Evolutionary conservation across 1,140 invertebrate species (phyloP), one percentile per base, ranked within the genome.

Genomic region (Epicauta chinensis): DNA sequence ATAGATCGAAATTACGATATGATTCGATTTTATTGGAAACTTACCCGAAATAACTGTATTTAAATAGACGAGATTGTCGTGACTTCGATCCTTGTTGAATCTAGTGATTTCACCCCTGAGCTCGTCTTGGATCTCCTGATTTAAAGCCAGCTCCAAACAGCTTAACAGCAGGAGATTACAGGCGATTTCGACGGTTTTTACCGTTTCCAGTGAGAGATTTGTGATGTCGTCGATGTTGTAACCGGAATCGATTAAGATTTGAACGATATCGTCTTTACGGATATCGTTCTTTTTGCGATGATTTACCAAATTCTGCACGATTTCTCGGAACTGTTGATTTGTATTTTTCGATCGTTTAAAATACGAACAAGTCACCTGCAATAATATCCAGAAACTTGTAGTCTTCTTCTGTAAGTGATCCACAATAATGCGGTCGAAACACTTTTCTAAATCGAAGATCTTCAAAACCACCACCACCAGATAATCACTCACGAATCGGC

Each of bases 31-130:
- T 31, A 31, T 29, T 16, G 30, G 30, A 23, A 45, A 13, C 36
- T 53, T 49, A 55, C 60, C 60, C 47, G 47, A 53, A 34, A 62
- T 31, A 13, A 60, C 46, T 15, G 60, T 52, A 49, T 62, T 49
- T 30, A 62, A 42, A 53, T 55, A 60, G 17, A 10, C 14, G 12
- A 62, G 30, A 36, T 59, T 38, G 9, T 48, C 23, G 32, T 60
- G 14, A 37, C 46, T 9, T 53, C 39, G 23, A 49, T 51, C 35
- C 30, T 59, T 57, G 14, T 54, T 59, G 39, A 56, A 60, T 49
- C 57, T 36, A 34, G 41, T 23, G 9, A 62, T 53, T 53, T 62
- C 60, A 30, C 55, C 57, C 23, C 54, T 52, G 11, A 60, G 23
- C 38, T 62, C 58, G 2, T 55, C 41, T 16, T 62, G 60, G 15